These are phyloP conservation scores for Drosophila gaucha DNA, from an alignment of 2,888 invertebrate genomes.

Conservation along the genomic window DNA sequence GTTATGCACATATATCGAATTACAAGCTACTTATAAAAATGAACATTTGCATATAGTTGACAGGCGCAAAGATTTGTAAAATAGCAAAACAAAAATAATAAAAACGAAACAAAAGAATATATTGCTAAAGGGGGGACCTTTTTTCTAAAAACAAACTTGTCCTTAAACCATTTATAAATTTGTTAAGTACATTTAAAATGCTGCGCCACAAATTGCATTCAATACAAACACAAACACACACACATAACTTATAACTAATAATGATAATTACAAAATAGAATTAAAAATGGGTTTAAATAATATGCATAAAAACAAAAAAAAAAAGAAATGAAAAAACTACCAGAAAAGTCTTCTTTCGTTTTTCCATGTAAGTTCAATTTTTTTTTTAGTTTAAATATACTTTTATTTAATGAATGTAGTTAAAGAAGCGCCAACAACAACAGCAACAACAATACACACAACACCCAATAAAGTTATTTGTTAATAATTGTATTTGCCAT, in stretches of 20 bases:
- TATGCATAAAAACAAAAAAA: constrained; percentile 31
- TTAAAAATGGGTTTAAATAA: constrained; percentile 49
- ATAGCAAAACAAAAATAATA: constrained; percentile 18
- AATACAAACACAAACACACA: constrained; percentile 15
- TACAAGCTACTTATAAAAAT: constrained; percentile 28
- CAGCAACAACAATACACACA: constrained; percentile 33
- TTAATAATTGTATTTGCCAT: constrained; percentile 59
- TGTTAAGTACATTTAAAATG: constrained; percentile 42
- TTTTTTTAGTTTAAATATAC: constrained; percentile 42
- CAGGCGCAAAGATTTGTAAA: constrained; percentile 43
- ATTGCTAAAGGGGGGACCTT: constrained; percentile 20
- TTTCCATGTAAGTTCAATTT: constrained; percentile 56
- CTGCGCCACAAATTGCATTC: constrained; percentile 51
- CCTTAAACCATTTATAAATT: constrained; percentile 37
- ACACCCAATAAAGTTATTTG: constrained; percentile 66
- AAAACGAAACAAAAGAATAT: background rate
- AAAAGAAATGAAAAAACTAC: constrained; percentile 31
- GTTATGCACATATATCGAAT: constrained; percentile 44
- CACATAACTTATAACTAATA: constrained; percentile 50
- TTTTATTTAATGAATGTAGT: constrained; percentile 43
- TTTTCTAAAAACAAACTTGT: constrained; percentile 31
- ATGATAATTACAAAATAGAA: constrained; percentile 71
- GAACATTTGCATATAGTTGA: constrained; percentile 20
- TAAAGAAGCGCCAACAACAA: constrained; percentile 34
- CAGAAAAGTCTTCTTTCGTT: constrained; percentile 59